Base-by-base conservation (phyloP, 2,113 vertebrate species). In the Alethe diademata region DNA sequence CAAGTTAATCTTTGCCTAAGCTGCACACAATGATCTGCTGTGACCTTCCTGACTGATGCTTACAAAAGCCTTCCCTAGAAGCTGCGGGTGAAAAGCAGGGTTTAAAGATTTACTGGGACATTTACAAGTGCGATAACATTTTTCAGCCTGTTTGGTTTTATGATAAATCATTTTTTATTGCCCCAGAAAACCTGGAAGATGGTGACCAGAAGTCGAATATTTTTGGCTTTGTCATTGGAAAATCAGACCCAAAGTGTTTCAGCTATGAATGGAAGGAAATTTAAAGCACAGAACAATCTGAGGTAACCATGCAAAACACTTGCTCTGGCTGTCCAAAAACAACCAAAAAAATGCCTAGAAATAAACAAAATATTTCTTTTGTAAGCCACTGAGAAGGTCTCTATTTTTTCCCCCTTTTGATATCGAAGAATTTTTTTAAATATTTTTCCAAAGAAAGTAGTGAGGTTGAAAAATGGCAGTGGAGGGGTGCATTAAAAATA, bases 201-300 rank as follows among this genome's bases (percentile, higher is more conserved):
- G 88, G 60, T 84, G 86, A 92, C 73, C 92, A 95, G 95, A 84
- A 84, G 90, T 74, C 2, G 40, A 95, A 24, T 48, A 57, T 45
- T 95, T 85, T 93, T 97, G 89, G 82, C 88, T 96, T 94, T 73
- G 53, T 29, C 80, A 6, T 48, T 83, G 90, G 93, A 96, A 96
- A 96, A 94, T 95, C 78, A 83, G 78, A 43, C 66, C 94, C 64
- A 12, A 86, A 86, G 56, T 8, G 35, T 73, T 97, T 83, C 78
- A 67, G 82, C 31, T 76, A 47, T 88, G 93, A 96, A 96, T 93
- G 81, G 85, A 95, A 93, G 84, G 90, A 95, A 90, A 83, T 82
- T 86, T 94, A 79, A 90, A 95, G 90, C 67, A 93, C 81, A 86
- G 29, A 85, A 92, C 69, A 88, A 79, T 76, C 87, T 88, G 69